Evolutionary conservation across 2,797 vertebrate genomes (phyloP), one percentile per base, ranked within the genome.

Genomic region (Triplophysa yarkandensis): DNA sequence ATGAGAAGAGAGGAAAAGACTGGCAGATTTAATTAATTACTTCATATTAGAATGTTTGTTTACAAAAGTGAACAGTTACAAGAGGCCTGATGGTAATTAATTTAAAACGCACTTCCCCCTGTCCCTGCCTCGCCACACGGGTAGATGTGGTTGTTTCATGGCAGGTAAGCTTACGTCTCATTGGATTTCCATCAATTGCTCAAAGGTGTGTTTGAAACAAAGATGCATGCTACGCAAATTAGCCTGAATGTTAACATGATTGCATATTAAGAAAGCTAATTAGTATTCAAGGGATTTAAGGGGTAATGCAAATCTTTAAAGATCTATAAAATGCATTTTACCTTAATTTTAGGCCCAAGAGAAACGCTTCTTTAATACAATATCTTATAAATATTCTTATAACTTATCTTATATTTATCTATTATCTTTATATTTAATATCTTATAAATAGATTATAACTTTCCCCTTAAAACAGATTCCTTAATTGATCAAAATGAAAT

Each of bases 1-100:
- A 93, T 92, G 86, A 91, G 93, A 95, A 91, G 92, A 94, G 92
- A 89, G 91, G 92, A 92, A 91, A 82, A 92, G 92, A 92, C 90
- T 97, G 96, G 95, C 97, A 98, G 95, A 95, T 97, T 95, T 94
- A 98, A 99, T 98, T 99, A 99, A 99, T 98, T 97, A 96, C 95
- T 86, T 91, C 94, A 93, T 95, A 98, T 99, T 98, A 98, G 97
- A 98, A 96, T 99, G 95, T 99, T 99, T 98, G 97, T 98, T 98
- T 98, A 97, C 95, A 96, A 95, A 95, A 97, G 95, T 96, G 95
- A 98, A 95, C 94, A 95, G 94, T 89, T 95, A 95, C 94, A 93
- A 90, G 94, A 97, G 95, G 95, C 97, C 95, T 94, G 94, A 94
- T 95, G 95, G 96, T 97, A 98, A 98, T 98, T 98, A 97, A 98